Evolutionary conservation across 2,888 invertebrate species (phyloP), one percentile per base, ranked within the genome.

Genomic region (Mythimna albipuncta): DNA sequence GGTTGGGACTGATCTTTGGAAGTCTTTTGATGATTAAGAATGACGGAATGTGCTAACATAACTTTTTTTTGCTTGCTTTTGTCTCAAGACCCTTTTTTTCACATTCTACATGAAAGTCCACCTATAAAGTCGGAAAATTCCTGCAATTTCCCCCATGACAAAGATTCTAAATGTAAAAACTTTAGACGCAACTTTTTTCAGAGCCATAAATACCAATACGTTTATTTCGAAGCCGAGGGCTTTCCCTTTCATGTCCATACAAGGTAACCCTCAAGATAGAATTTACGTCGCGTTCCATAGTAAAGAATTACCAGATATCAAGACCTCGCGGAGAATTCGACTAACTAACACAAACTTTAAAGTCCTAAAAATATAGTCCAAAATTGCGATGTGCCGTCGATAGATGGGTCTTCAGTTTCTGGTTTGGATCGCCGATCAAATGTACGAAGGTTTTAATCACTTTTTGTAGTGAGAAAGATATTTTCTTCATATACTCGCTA

Each of bases 281-380:
- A 91, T 91, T 91, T 92, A 93, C 92, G 91, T 89, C 86, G 91
- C 90, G 90, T 92, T 86, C 92, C 92, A 85, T 93, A 93, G 93
- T 93, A 93, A 82, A 87, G 85, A 85, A 79, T 82, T 71, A 78
- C 90, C 88, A 89, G 66, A 35, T n/a, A 13, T 4, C 16, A 21
- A 59, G 68, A 69, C 62, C 83, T 69, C 32, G 19, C 57, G 47
- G 5, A 1, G 10, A 54, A 72, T 68, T 65, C 47, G 13, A 7
- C 32, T 47, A 16, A 64, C 41, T 11, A 67, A 7, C 21, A 52
- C 52, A 11, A 67, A 72, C 67, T 68, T 69, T 80, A 67, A 11
- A 0, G 0, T 0, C 2, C 7, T 10, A 0, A 0, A 0, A 1
- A 44, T 75, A 80, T 77, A 68, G 69, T 74, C 21, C 13, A n/a